phyloP scores from a whole-genome alignment of 2,113 vertebrate genomes.

The Tretioscincus oriximinensis region DNA sequence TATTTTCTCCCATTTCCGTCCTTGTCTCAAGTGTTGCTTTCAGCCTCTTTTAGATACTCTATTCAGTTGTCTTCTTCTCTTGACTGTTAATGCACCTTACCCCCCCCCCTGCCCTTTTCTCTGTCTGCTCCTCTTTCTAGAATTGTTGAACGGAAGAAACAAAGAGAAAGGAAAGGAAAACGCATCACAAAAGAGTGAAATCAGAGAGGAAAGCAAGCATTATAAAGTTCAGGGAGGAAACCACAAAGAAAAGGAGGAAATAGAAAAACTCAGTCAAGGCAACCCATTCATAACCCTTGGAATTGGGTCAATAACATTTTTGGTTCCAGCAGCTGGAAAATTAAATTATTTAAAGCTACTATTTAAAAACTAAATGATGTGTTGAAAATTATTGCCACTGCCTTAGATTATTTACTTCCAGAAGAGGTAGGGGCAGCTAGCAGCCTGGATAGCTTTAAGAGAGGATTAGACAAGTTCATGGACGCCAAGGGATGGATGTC shows the following conservation, averaged over 20 bases:
- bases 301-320: neutral
- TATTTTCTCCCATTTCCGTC: constrained; percentile 5
- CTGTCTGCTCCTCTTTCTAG: constrained; percentile 28
- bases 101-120: constrained; percentile 34
- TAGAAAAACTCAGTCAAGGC: constrained; percentile 4
- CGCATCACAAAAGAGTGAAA: constrained; percentile 12
- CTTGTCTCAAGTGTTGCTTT: no score
- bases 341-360: neutral
- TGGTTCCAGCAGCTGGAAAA: neutral
- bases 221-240: neutral
- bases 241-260: neutral
- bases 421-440: no score
- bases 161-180: constrained; percentile 48
- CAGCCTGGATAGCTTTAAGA: no score
- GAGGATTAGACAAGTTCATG: no score
- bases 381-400: no score
- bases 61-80: constrained; percentile 5
- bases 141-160: constrained; percentile 40
- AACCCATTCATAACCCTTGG: neutral
- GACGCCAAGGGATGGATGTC: no score
- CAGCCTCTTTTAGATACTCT: no score
- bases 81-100: constrained; percentile 23
- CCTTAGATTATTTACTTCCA: no score
- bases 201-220: neutral
- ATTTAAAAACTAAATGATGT: no score